A percentile compares a stretch with the other conserved stretches of the same genome.
Conservation (phyloP, 2,888 invertebrate genomes). For the Podotricha telesiphe region DNA sequence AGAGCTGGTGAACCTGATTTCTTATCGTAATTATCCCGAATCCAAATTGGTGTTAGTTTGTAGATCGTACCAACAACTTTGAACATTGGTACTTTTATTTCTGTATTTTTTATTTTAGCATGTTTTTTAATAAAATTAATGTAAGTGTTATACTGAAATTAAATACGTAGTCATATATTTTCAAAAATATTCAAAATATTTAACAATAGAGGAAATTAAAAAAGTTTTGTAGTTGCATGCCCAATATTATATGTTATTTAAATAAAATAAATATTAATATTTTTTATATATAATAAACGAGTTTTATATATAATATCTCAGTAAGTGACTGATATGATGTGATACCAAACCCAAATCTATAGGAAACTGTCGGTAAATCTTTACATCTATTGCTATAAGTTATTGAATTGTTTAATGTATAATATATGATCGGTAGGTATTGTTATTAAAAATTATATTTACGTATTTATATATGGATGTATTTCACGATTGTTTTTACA, state of each 20-base stretch:
- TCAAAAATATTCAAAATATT: not conserved
- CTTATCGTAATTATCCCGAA: constrained; percentile 19
- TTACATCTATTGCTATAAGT: not conserved
- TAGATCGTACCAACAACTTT: constrained; percentile 35
- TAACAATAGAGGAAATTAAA: not conserved
- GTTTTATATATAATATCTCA: not conserved
- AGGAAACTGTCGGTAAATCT: not conserved
- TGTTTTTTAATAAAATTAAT: constrained; percentile 33
- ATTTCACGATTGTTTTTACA: not conserved
- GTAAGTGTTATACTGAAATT: not conserved
- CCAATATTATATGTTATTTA: not conserved
- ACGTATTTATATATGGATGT: not conserved
- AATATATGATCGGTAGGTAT: not conserved
- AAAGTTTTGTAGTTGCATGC: constrained; percentile 11
- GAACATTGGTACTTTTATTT: constrained; percentile 32
- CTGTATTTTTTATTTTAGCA: constrained; percentile 36
- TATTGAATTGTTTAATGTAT: not conserved
- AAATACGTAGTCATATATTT: not conserved
- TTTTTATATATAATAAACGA: not conserved
- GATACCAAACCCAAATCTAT: not conserved
- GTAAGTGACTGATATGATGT: not conserved
- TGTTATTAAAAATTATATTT: not conserved
- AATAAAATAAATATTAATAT: constrained; percentile 6
- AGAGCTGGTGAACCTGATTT: constrained; percentile 8
- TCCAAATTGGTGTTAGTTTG: constrained; percentile 38